A percentile compares a stretch with the other conserved stretches of the same genome.
Evolutionary conservation across 2,888 invertebrate species (phyloP).

Genomic region (Dexiosoma caninum): DNA sequence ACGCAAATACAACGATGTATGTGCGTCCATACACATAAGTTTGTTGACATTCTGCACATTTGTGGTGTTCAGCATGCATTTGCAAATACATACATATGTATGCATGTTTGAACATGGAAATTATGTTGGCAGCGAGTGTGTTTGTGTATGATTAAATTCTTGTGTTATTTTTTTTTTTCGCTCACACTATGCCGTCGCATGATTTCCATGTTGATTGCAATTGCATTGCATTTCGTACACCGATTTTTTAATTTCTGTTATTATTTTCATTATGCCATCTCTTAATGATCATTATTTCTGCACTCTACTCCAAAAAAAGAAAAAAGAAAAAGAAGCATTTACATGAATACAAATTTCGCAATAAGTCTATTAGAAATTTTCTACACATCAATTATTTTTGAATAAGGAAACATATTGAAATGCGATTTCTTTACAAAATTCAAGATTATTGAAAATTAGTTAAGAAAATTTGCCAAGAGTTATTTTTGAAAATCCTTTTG

Average conservation of each 20-base stretch:
- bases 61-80: constrained; percentile 35
- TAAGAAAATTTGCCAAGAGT: no score
- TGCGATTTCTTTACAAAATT: no score
- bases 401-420: no score
- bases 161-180: not conserved
- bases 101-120: constrained; percentile 10
- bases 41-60: constrained; percentile 8
- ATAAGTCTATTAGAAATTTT: constrained; percentile 4
- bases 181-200: constrained; percentile 15
- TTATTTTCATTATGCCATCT: constrained; percentile 10
- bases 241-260: not conserved
- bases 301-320: constrained; percentile 6
- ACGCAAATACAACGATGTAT: not conserved
- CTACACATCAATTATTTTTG: constrained; percentile 4
- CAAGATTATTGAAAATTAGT: no score
- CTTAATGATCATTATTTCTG: constrained; percentile 45
- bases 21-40: no score
- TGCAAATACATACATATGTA: not conserved
- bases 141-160: not conserved
- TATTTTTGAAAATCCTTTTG: no score
- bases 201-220: constrained; percentile 61
- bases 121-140: constrained; percentile 7
- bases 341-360: not conserved
- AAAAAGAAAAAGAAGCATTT: not conserved
- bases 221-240: constrained; percentile 22